These are phyloP conservation scores for Watsonalla cultraria DNA, from an alignment of 2,888 invertebrate species.

Conservation along the genomic window DNA sequence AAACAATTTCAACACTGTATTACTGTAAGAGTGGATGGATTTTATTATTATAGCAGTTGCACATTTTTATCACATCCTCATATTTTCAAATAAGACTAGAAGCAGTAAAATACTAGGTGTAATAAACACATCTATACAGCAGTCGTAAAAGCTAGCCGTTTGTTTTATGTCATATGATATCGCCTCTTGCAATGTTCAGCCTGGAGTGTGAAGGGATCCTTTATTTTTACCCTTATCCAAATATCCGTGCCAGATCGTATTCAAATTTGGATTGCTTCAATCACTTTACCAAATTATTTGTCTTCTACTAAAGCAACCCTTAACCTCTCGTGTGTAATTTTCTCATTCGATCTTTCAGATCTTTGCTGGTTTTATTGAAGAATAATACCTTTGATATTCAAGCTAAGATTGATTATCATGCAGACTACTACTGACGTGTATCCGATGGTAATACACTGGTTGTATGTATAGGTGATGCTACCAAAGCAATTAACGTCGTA, in stretches of 20 bases:
- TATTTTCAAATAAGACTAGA: background rate
- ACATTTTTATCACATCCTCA: background rate
- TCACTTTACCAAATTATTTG: slow-evolving; percentile 1
- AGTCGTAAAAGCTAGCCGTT: slow-evolving; percentile 44
- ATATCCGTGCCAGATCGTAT: slow-evolving; percentile 30
- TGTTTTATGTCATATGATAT: slow-evolving; percentile 38
- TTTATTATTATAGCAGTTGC: background rate
- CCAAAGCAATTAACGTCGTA: slow-evolving; percentile 13
- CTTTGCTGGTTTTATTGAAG: too few relatives aligned
- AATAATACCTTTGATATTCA: too few relatives aligned
- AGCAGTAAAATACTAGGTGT: slow-evolving; percentile 7
- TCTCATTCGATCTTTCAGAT: too few relatives aligned
- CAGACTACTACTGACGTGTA: too few relatives aligned
- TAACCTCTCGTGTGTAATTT: too few relatives aligned
- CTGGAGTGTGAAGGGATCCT: slow-evolving; percentile 25
- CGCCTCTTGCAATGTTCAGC: slow-evolving; percentile 42
- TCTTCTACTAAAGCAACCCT: background rate
- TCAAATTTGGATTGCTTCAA: slow-evolving; percentile 17
- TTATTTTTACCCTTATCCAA: slow-evolving; percentile 25
- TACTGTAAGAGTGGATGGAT: too few relatives aligned
- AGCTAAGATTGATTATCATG: too few relatives aligned
- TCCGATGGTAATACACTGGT: background rate
- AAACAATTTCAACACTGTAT: too few relatives aligned
- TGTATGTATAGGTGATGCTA: slow-evolving; percentile 2
- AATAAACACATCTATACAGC: slow-evolving; percentile 21